Evolutionary conservation across 2,797 vertebrate genomes (phyloP), one percentile per base, ranked within the genome.

Genomic region (Heterohyrax brucei): DNA sequence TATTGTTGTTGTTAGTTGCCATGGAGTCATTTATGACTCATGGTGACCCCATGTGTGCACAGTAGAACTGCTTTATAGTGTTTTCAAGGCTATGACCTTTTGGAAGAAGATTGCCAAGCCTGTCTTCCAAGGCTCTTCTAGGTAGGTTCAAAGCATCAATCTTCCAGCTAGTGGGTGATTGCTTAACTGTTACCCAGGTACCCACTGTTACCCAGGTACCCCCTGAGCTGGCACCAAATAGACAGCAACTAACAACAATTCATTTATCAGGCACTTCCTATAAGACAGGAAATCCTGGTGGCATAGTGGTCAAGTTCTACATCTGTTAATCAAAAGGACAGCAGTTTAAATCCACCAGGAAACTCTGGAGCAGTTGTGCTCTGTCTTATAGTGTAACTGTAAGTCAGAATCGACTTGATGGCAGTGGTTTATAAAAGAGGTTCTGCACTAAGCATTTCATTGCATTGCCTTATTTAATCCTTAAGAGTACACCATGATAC

Each of bases 231-330:
- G 68, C 33, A 72, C 10, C 68, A 33, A 72, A 16, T 72, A 14
- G 53, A 56, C 68, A 72, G 30, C 30, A 14, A 68, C 28, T n/a
- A 68, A 68, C 30, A 68, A 68, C n/a, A 70, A 33, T 21, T 16
- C 39, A 33, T 89, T 91, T 84, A 90, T 77, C 72, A 62, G 90
- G n/a, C 21, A 70, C 14, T 92, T 94, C 53, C 28, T 78, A 39
- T 33, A 22, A 10, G 59, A 79, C 82, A 83, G 80, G 39, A 39
- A 39, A 39, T 39, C 39, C 39, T 39, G 39, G 39, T 39, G 39
- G 39, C 39, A 39, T 39, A 39, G 39, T 39, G 39, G 39, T 39
- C 39, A 39, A 39, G 39, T 39, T 39, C 39, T 39, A 39, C 39
- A 39, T 39, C 39, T 39, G 39, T 39, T 39, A 39, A 39, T 39